Base-by-base conservation (phyloP, 2,797 vertebrate genomes). In the Enteromius afrohamiltoni region DNA sequence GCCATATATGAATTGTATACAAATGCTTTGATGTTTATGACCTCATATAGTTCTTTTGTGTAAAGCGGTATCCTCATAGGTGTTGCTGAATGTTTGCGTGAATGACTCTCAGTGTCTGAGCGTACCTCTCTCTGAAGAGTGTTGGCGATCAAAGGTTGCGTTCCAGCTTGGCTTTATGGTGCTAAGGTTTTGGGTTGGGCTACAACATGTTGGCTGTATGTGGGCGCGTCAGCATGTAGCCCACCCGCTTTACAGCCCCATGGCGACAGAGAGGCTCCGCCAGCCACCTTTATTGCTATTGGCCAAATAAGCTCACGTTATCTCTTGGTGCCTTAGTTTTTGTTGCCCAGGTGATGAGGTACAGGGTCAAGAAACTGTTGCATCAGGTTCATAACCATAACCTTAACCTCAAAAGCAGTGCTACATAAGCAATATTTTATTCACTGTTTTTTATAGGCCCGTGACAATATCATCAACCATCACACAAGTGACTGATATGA, bases 151-250 rank as follows among this genome's bases (percentile, higher is more conserved):
- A 95, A 95, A 95, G 95, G 94, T 95, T 93, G 87, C 6, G 83
- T 93, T 95, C 92, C 94, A 95, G 88, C 93, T 91, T 88, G 29
- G 45, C 92, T 95, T 95, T 95, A 95, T 95, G 92, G 88, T 87
- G 23, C 75, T 88, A 37, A 49, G 88, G 87, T 86, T 87, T 34
- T 75, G 77, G 82, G 42, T 60, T 82, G 74, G 85, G 70, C 87
- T 90, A 82, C 88, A 82, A 82, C 85, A 68, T 90, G 87, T 77
- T 82, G 81, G 11, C 83, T 64, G 53, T 7, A 17, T 80, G 42
- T 6, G 45, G 67, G 79, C 75, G 80, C 31, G 87, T 93, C 93
- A 93, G 91, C 92, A 91, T 77, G 85, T 76, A 69, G 62, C 53
- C 83, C 77, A 74, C 79, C 71, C 40, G 40, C 74, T 87, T 88